Base-by-base conservation (phyloP, 2,113 vertebrate genomes). In the Psettodes erumei region DNA sequence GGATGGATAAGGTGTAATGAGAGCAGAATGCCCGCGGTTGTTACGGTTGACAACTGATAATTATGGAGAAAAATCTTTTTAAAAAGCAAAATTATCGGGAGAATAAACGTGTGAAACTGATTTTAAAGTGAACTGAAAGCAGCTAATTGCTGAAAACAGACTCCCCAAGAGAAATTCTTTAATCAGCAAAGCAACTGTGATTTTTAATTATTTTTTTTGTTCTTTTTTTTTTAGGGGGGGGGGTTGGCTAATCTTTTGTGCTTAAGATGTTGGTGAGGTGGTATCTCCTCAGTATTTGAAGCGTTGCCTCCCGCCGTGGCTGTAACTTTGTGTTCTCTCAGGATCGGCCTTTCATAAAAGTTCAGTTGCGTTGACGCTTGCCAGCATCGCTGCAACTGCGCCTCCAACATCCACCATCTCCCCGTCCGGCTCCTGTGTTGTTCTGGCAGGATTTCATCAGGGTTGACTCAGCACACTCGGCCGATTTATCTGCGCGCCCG, bases 101-200 rank as follows among this genome's bases (percentile, higher is more conserved):
- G 27, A 37, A 47, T 32, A 6, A 45, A 32, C 43, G 19, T 43
- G 51, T 45, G 5, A n/a, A 32, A 8, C 32, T 38, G 37, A n/a
- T 43, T 50, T 37, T 21, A 23, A 66, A 76, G 43, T 37, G 27
- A 28, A 23, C 28, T 59, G 28, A 47, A 55, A 62, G 42, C 25
- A 68, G 61, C 30, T 19, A 42, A 54, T 21, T 16, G 25, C 38
- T 30, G 15, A 19, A 54, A 71, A 54, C 16, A 35, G 10, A 32
- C 21, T 59, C 2, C 21, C 28, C 2, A 1, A 30, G 25, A 55
- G 40, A 33, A 5, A n/a, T 3, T 4, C 21, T 48, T 40, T 32
- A 19, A 63, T 62, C 30, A 32, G 13, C 2, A 18, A 2, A 21
- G 42, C 47, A 50, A n/a, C n/a, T n/a, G n/a, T n/a, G n/a, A n/a